Base-by-base conservation (phyloP, 2,797 vertebrate genomes). In the Garrulus glandarius region DNA sequence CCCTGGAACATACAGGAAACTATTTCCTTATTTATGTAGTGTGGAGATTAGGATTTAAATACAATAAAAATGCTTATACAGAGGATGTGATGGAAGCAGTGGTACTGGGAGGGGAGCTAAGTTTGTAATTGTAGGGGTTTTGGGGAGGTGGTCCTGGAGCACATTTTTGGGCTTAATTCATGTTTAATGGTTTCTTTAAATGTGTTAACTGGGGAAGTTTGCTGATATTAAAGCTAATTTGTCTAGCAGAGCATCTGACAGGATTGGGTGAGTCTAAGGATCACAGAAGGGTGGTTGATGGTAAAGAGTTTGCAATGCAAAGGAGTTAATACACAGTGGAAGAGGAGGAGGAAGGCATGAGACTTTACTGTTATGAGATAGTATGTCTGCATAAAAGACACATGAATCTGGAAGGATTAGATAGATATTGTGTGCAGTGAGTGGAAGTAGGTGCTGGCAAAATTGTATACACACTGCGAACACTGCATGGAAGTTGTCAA, bases 401-500 rank as follows among this genome's bases (percentile, higher is more conserved):
- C 21, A 22, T 37, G 10, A 60, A 41, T 71, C 57, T 60, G 37
- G 18, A 67, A 56, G 10, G 43, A 59, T 64, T 26, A 44, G 39
- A 9, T 2, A 17, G 15, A 30, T 65, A 5, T 11, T 77, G 29
- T 55, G 21, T 68, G 24, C 15, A 30, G 23, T 15, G 24, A 64
- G 21, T 43, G 26, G 68, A 49, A 86, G 39, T 14, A 39, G 39
- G 39, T 53, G 13, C 84, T 87, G 43, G 43, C 9, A 71, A 72
- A 95, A 46, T 14, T 46, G 13, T 7, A 1, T 7, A 3, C 13
- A 9, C 18, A 1, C 5, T 53, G 46, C 4, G 14, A 75, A 65
- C 3, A 2, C 1, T 5, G 12, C 6, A 4, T 26, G 5, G 23
- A 56, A 65, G 13, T 49, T 2, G 1, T 34, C 30, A 64, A 52